phyloP scores from a whole-genome alignment of 2,797 vertebrate species.

The Dallia pectoralis region DNA sequence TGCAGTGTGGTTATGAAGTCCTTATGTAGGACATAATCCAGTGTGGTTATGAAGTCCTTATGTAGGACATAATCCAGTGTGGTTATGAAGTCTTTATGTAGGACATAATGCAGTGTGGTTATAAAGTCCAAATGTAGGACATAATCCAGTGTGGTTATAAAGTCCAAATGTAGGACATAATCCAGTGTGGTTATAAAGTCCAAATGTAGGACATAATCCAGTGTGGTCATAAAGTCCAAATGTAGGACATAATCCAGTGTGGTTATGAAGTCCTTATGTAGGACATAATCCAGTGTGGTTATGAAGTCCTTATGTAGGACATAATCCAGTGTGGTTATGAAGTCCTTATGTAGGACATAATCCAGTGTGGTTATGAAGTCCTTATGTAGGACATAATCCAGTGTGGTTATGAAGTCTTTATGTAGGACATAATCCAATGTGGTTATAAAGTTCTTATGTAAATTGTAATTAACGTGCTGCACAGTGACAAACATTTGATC shows the following conservation, averaged over 20 bases:
- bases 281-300: background rate
- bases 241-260: background rate
- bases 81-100: background rate
- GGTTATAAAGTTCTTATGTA: background rate
- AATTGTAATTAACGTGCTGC: background rate
- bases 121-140: background rate
- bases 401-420: background rate
- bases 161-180: background rate
- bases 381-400: background rate
- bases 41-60: background rate
- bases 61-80: background rate
- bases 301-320: background rate
- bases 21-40: background rate
- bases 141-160: background rate
- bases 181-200: background rate
- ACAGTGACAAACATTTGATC: background rate
- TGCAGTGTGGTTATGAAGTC: background rate
- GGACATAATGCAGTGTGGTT: background rate
- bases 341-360: background rate
- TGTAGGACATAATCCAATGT: background rate
- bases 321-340: background rate
- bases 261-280: background rate
- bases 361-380: background rate
- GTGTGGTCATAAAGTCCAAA: background rate
- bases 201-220: background rate